A percentile compares a stretch with the other conserved stretches of the same genome.
These are phyloP conservation scores for Lichenostomus cassidix DNA, from an alignment of 2,113 vertebrate genomes.

Conservation along the genomic window DNA sequence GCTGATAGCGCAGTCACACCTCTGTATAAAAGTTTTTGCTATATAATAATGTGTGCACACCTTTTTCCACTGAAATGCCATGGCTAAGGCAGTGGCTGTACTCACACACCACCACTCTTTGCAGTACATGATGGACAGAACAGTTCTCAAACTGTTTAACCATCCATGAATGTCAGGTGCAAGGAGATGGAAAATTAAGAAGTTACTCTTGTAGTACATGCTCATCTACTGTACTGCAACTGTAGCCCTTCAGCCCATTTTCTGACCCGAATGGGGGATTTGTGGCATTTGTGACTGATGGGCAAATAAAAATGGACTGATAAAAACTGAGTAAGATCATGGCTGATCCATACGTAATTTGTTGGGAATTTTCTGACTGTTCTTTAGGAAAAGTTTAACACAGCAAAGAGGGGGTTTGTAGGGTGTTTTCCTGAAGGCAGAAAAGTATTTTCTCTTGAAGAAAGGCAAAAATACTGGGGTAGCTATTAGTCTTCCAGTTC, in stretches of 20 bases:
- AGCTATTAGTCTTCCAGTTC: not conserved
- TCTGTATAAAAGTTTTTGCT: not conserved
- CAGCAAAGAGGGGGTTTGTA: not conserved
- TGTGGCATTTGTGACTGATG: not conserved
- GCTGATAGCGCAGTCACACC: not conserved
- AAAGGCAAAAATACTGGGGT: not conserved
- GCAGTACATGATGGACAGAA: not conserved
- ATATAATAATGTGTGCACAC: accelerated
- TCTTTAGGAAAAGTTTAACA: not conserved
- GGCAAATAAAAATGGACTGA: too few species aligned
- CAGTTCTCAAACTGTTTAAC: not conserved
- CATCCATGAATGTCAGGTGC: not conserved
- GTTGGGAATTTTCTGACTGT: not conserved
- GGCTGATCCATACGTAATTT: not conserved
- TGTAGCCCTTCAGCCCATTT: not conserved
- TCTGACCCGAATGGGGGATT: not conserved
- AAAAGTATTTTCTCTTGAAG: not conserved
- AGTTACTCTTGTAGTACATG: not conserved
- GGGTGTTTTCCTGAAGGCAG: not conserved
- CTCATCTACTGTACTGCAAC: not conserved
- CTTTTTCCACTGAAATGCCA: not conserved
- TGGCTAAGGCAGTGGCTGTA: not conserved
- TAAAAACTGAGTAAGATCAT: not conserved
- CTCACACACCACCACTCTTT: not conserved
- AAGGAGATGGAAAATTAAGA: not conserved